Evolutionary conservation across 2,113 vertebrate species (phyloP).

Genomic region (Natator depressus): DNA sequence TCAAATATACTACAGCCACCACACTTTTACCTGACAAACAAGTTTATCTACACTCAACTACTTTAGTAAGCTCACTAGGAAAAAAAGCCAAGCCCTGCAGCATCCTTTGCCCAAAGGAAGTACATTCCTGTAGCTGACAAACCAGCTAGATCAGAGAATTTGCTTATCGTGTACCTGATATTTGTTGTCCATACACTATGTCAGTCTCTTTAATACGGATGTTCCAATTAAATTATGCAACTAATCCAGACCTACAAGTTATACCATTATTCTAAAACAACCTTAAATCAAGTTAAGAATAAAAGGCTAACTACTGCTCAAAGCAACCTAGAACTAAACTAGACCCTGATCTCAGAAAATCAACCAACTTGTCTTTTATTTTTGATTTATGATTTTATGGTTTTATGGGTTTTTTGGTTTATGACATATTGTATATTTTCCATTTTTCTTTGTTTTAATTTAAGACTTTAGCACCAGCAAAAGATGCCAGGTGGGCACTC

Average conservation of each 20-base stretch:
- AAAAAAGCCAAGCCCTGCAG: background rate
- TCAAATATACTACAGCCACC: background rate
- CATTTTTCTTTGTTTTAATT: background rate
- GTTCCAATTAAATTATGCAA: background rate
- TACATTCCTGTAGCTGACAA: background rate
- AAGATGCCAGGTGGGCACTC: background rate
- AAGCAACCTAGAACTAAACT: background rate
- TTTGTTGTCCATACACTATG: background rate
- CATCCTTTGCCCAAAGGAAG: background rate
- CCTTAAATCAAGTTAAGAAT: background rate
- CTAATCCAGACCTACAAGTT: background rate
- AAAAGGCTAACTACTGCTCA: background rate
- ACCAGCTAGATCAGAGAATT: background rate
- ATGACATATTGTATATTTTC: background rate
- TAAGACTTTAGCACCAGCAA: background rate
- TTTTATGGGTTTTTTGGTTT: background rate
- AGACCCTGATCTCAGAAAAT: background rate
- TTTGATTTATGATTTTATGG: no score
- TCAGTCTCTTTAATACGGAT: background rate
- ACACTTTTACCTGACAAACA: background rate
- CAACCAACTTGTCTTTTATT: fast-evolving
- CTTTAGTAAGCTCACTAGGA: background rate
- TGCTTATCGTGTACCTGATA: background rate
- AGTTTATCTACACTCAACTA: background rate
- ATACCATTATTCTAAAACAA: background rate